Evolutionary conservation across 2,888 invertebrate genomes (phyloP), one percentile per base, ranked within the genome.

Genomic region (Plusia festucae): DNA sequence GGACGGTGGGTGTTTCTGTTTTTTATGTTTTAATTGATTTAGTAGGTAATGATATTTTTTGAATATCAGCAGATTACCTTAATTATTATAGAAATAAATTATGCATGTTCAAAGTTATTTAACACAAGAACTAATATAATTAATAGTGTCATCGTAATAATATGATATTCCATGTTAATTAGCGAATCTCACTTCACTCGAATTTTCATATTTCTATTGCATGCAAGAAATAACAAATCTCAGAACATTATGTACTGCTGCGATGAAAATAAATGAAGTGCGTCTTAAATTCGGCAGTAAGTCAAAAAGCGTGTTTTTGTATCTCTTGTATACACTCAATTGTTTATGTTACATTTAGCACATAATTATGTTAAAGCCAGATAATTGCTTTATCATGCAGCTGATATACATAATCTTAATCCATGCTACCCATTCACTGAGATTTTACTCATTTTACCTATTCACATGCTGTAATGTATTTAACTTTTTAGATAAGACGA

Each of bases 351-450:
- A 40, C 5, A n/a, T n/a, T n/a, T 40, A 6, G n/a, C n/a, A n/a
- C 40, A 40, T 40, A n/a, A n/a, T n/a, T n/a, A 13, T 40, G 40
- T 5, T 40, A n/a, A n/a, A 40, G 40, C n/a, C 6, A 40, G 40
- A 40, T 40, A 40, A 40, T 40, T 40, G 40, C n/a, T 40, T 40
- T n/a, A 40, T 40, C 40, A n/a, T 40, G 5, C n/a, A n/a, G 40
- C 40, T 40, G n/a, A 40, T 40, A 40, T n/a, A 40, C n/a, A 6
- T 40, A 40, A 40, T 40, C 40, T 40, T n/a, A 40, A 40, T 40
- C 40, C n/a, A 9, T 15, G 15, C 15, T n/a, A 5, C n/a, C n/a
- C 40, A n/a, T n/a, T n/a, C 40, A n/a, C 5, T n/a, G n/a, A 0
- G 30, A 9, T 30, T 24, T 24, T 24, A 24, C 5, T n/a, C n/a